Conservation (phyloP, 2,113 vertebrate species). For the Gallinago paraguaiae region DNA sequence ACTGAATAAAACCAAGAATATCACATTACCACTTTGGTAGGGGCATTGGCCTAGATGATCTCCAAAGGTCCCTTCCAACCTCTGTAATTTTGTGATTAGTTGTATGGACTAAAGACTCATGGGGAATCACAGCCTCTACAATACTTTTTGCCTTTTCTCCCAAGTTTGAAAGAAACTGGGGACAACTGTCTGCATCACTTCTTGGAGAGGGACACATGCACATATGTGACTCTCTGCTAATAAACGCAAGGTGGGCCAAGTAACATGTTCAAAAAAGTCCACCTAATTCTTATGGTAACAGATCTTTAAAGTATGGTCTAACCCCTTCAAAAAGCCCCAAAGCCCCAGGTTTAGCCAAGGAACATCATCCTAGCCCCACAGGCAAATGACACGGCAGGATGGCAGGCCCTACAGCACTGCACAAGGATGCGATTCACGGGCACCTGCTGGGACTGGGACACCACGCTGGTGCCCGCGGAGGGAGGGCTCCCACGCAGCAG, state of each 20-base stretch:
- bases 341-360: not conserved
- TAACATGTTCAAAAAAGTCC: not conserved
- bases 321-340: not conserved
- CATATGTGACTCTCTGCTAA: not conserved
- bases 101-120: not conserved
- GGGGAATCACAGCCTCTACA: not conserved
- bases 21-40: not conserved
- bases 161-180: not conserved
- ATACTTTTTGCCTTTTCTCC: not conserved
- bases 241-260: rapidly evolving
- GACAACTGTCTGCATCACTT: not conserved
- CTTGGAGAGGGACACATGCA: not conserved
- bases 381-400: rapidly evolving
- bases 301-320: not conserved
- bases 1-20: not conserved
- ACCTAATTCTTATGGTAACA: not conserved
- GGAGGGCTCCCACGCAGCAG: rapidly evolving
- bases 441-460: rapidly evolving
- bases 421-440: rapidly evolving
- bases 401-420: not conserved
- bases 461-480: rapidly evolving
- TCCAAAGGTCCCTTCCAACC: not conserved
- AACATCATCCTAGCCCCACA: not conserved
- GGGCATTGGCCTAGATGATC: not conserved
- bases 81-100: not conserved